These are phyloP conservation scores for Bovichtus variegatus DNA, from an alignment of 2,797 vertebrate genomes.

Conservation along the genomic window DNA sequence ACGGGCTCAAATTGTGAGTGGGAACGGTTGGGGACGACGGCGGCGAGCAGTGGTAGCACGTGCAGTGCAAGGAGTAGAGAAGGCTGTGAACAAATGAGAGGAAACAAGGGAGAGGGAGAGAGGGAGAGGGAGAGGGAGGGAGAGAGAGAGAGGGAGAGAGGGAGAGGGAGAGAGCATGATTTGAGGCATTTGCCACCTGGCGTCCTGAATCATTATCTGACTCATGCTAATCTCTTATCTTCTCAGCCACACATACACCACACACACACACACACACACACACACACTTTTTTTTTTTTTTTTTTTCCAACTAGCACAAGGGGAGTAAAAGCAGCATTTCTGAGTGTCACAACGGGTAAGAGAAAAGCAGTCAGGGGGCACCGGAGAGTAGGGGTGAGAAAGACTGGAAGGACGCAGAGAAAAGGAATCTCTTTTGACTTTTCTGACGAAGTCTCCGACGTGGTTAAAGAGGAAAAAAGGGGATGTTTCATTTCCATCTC, in stretches of 20 bases:
- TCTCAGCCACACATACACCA: conserved; percentile 47
- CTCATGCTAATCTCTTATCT: conserved; percentile 85
- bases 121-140: conserved; percentile 37
- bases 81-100: conserved; percentile 53
- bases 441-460: conserved; percentile 55
- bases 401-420: conserved; percentile 56
- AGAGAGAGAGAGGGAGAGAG: conserved; percentile 36
- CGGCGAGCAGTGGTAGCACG: conserved; percentile 39
- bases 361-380: conserved; percentile 51
- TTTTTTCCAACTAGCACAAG: neutral
- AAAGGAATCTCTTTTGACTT: conserved; percentile 52
- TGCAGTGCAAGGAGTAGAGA: conserved; percentile 25
- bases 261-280: conserved; percentile 4
- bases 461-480: conserved; percentile 49
- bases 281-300: neutral
- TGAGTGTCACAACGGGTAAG: conserved; percentile 47
- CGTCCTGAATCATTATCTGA: conserved; percentile 85
- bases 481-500: conserved; percentile 72
- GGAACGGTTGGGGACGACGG: conserved; percentile 32
- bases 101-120: conserved; percentile 41
- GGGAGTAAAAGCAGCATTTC: conserved; percentile 53
- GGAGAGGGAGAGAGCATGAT: conserved; percentile 57
- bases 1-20: conserved; percentile 32
- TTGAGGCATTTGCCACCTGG: conserved; percentile 84
- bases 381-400: conserved; percentile 42